phyloP scores from a whole-genome alignment of 1,140 invertebrate species.

The Temnothorax nylanderi region DNA sequence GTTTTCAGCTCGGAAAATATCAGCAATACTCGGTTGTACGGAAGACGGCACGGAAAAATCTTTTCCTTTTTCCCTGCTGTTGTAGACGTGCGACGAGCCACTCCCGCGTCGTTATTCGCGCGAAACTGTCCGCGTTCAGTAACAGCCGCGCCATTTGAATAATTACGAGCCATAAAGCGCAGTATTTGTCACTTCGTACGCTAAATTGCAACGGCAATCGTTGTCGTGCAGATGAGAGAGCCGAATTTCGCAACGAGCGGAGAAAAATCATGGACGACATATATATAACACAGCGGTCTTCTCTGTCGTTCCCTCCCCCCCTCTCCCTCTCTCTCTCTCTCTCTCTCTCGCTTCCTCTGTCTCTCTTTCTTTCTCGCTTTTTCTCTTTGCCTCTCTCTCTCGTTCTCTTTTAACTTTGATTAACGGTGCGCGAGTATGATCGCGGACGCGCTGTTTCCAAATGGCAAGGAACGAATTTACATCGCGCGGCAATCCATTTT shows the following conservation, averaged over 20 bases:
- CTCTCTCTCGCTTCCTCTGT: background rate
- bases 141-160: constrained; percentile 64
- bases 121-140: constrained; percentile 47
- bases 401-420: constrained; percentile 51
- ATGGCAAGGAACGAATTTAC: constrained; percentile 63
- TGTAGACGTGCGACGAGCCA: constrained; percentile 2
- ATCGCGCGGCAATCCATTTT: constrained; percentile 49
- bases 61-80: background rate
- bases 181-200: constrained; percentile 56
- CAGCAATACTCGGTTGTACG: background rate
- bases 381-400: constrained; percentile 2
- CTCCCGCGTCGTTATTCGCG: constrained; percentile 4
- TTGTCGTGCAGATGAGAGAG: constrained; percentile 45
- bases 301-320: background rate
- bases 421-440: constrained; percentile 45
- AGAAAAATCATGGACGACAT: constrained; percentile 52
- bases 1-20: constrained; percentile 13
- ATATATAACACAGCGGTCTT: constrained; percentile 5
- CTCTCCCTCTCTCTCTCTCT: background rate
- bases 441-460: constrained; percentile 27
- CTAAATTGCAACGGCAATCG: constrained; percentile 43
- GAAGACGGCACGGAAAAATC: background rate
- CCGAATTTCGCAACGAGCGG: constrained; percentile 37
- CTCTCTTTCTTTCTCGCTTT: background rate
- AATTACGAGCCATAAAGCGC: constrained; percentile 63